Percentiles rank a stretch among this genome's conserved stretches.
Conservation (phyloP, 2,888 invertebrate genomes). For the Phengaris arion region DNA sequence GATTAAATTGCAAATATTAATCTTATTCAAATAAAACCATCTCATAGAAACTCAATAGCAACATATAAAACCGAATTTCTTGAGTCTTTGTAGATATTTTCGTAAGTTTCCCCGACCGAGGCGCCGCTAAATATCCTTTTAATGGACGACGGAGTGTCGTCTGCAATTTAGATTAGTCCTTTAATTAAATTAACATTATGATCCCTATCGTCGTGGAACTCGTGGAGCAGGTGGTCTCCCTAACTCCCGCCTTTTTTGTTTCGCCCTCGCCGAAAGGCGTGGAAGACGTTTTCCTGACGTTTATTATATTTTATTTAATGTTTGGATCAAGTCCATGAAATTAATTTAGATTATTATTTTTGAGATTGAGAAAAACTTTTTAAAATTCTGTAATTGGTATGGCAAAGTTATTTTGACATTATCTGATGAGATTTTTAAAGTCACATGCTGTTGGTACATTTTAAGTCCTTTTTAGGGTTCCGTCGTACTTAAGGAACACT, state of each 20-base stretch:
- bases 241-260: conserved; percentile 55
- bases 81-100: conserved; percentile 1
- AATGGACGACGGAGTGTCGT: conserved; percentile 75
- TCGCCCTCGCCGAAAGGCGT: conserved; percentile 32
- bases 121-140: conserved; percentile 76
- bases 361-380: conserved; percentile 36
- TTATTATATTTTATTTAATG: conserved; percentile 24
- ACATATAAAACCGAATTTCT: conserved; percentile 14
- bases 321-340: not conserved
- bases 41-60: not conserved
- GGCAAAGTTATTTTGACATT: not conserved
- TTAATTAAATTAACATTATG: conserved; percentile 80
- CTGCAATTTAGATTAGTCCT: conserved; percentile 80
- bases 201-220: conserved; percentile 74
- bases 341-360: conserved; percentile 35
- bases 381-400: not conserved
- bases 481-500: too few relatives aligned
- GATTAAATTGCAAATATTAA: not conserved
- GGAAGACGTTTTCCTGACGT: conserved; percentile 9
- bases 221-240: conserved; percentile 73
- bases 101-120: conserved; percentile 67
- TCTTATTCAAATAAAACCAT: not conserved
- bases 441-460: too few relatives aligned
- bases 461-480: too few relatives aligned
- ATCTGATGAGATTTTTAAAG: not conserved